Conservation (phyloP, 2,888 invertebrate species). For the Euclidia mi region DNA sequence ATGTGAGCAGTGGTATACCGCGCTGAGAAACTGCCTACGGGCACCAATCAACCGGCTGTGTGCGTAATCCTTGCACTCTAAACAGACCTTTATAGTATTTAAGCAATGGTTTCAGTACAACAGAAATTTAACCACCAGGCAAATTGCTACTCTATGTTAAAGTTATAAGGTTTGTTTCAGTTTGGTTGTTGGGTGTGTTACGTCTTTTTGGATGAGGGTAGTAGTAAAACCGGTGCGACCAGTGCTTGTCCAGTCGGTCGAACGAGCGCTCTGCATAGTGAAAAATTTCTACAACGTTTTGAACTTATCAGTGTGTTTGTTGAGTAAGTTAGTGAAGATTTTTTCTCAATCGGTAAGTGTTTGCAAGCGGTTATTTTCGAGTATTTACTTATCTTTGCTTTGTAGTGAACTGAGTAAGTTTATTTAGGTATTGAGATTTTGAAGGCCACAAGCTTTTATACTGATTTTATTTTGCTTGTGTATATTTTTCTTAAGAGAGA, state of each 20-base stretch:
- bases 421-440: too few species aligned
- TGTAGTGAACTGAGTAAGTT: too few species aligned
- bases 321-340: constrained; percentile 9
- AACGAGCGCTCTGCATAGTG: constrained; percentile 74
- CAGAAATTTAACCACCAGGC: too few species aligned
- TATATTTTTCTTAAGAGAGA: too few species aligned
- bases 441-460: too few species aligned
- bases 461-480: too few species aligned
- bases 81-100: constrained; percentile 53
- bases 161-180: constrained; percentile 44
- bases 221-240: constrained; percentile 80
- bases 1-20: constrained; percentile 60
- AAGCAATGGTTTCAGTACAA: too few species aligned
- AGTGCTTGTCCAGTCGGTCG: constrained; percentile 74
- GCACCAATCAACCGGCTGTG: constrained; percentile 60
- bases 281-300: constrained; percentile 76
- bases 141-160: constrained; percentile 4
- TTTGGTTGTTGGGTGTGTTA: constrained; percentile 21
- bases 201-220: constrained; percentile 47
- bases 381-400: too few species aligned
- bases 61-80: constrained; percentile 33
- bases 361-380: not conserved
- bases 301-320: constrained; percentile 60
- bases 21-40: constrained; percentile 66
- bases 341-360: constrained; percentile 4